phyloP scores from a whole-genome alignment of 2,797 vertebrate genomes.

The Bovichtus variegatus region DNA sequence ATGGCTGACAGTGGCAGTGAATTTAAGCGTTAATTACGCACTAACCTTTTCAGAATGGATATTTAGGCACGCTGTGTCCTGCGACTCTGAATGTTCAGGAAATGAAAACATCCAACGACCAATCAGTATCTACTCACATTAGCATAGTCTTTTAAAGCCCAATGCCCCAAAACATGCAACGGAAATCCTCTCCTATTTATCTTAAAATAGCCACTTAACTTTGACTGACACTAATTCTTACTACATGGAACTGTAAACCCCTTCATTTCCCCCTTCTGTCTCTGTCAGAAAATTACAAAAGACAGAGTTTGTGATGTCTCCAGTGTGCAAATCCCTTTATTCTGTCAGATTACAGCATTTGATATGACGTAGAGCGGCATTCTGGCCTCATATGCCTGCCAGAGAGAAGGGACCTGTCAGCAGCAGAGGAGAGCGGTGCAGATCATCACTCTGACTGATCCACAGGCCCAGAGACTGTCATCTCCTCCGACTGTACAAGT shows the following conservation, averaged over 20 bases:
- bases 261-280: constrained; percentile 87
- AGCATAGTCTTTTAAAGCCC: constrained; percentile 77
- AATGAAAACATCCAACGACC: constrained; percentile 81
- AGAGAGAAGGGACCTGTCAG: constrained; percentile 96
- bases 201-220: constrained; percentile 90
- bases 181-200: constrained; percentile 87
- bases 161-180: constrained; percentile 79
- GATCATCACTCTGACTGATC: constrained; percentile 98
- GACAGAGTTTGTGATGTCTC: constrained; percentile 97
- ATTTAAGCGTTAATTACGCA: constrained; percentile 81
- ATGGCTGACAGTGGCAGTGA: constrained; percentile 78
- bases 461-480: constrained; percentile 93
- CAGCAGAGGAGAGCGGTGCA: constrained; percentile 87
- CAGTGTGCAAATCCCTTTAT: constrained; percentile 84
- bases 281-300: constrained; percentile 94
- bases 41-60: constrained; percentile 85
- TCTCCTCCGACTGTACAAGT: constrained; percentile 96
- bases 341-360: constrained; percentile 97
- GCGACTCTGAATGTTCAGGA: constrained; percentile 72
- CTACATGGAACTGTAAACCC: constrained; percentile 93
- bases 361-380: constrained; percentile 94
- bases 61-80: constrained; percentile 77
- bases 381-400: constrained; percentile 90
- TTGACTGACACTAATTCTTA: constrained; percentile 99
- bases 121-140: constrained; percentile 81